Evolutionary conservation across 2,113 vertebrate genomes (phyloP), one percentile per base, ranked within the genome.

Genomic region (Dinomys branickii): DNA sequence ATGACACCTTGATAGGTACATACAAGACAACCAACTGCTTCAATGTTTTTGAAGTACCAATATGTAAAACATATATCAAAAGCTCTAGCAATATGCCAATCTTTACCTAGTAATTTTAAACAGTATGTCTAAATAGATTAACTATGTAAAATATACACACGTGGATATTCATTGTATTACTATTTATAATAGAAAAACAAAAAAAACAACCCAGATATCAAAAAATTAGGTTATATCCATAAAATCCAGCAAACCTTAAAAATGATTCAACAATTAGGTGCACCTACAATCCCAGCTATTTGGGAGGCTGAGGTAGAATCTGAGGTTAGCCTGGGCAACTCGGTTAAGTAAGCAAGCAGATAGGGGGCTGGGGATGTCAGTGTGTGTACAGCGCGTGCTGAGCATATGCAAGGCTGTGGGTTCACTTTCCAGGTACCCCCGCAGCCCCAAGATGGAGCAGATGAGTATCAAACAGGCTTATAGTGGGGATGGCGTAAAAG

Each of bases 131-230:
- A 69, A 75, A 80, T 58, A 44, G 5, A 0, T 47, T 28, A 83
- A 82, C 10, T 58, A 1, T 59, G 9, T 10, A 93, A 80, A 88
- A 84, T 58, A 38, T 1, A 92, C 8, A 20, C 4, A 33, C 30
- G 54, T 38, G 13, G 11, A 50, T 88, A 90, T 35, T 82, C 35
- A 77, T 7, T 71, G 2, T 19, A 82, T 91, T 50, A 71, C 11
- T 93, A 83, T 61, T 89, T 85, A 28, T 41, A 83, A 73, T 41
- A 96, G 20, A 33, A 54, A 80, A 85, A 96, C 58, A 24, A 87
- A 71, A 22, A 59, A 61, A 85, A n/a, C 13, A 63, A 81, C 26
- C 13, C n/a, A 86, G 81, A 73, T 58, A 73, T 30, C 22, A 94
- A 80, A 14, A 95, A 54, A 71, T 82, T 47, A 69, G 69, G 24